Base-by-base conservation (phyloP, 2,797 vertebrate genomes). In the Acomys russatus region DNA sequence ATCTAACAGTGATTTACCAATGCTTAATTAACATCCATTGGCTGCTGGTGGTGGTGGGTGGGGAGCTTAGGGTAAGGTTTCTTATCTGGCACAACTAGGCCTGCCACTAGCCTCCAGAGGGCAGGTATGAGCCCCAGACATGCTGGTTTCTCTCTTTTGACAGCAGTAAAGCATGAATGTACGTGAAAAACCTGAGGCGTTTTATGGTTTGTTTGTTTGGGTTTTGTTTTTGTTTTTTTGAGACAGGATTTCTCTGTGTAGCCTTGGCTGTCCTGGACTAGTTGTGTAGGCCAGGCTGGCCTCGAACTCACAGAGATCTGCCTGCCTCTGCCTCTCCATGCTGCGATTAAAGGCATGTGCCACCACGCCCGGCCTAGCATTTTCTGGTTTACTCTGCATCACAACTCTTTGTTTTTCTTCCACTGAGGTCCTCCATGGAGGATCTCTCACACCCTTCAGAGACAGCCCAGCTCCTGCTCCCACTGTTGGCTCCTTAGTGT, bases 371-470 rank as follows among this genome's bases (percentile, higher is more conserved):
- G 4, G 44, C 44, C 44, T 44, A 80, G 63, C 61, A 30, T 15
- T 11, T 59, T 88, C 49, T 22, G 0, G 61, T 73, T 66, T 30
- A 35, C 30, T 33, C 64, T 61, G 18, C 18, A 17, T 38, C 7
- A 49, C n/a, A 38, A 33, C 1, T 11, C 59, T 79, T 56, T 2
- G 0, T 88, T 71, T 92, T 20, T 79, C 83, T 95, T 56, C 49
- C 22, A 0, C 0, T 10, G 68, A 56, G 25, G 22, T 6, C 54
- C 35, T 78, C 66, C 4, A 18, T 0, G 1, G 59, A 30, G 9
- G 28, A 4, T 35, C 9, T 44, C 44, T 44, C 73, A 54, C 9
- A n/a, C 9, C 59, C 49, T 10, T 74, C 18, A n/a, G 74, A 8
- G n/a, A 17, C 56, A 4, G 10, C 51, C 2, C 54, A 2, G 33